Percentiles rank a stretch among this genome's conserved stretches.
These are phyloP conservation scores for Drosophila kurseongensis DNA, from an alignment of 1,140 invertebrate species.

Conservation along the genomic window DNA sequence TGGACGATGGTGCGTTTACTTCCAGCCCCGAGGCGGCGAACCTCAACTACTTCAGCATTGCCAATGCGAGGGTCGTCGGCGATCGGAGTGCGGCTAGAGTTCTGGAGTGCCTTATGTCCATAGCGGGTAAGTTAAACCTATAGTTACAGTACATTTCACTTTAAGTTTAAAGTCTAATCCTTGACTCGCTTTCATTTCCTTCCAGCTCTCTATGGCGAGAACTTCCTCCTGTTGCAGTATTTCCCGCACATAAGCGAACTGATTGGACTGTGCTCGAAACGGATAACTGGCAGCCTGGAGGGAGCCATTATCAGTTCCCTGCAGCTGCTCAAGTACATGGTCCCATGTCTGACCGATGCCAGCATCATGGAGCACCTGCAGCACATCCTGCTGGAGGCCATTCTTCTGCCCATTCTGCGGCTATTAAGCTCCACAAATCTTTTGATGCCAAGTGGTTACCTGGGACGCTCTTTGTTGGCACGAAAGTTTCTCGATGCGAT, in stretches of 20 bases:
- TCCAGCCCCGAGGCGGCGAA: constrained; percentile 63
- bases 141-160: constrained; percentile 81
- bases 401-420: constrained; percentile 91
- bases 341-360: constrained; percentile 93
- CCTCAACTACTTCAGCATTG: constrained; percentile 86
- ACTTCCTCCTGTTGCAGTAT: constrained; percentile 96
- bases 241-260: constrained; percentile 95
- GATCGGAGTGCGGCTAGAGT: constrained; percentile 94
- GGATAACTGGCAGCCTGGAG: constrained; percentile 93
- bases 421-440: constrained; percentile 90
- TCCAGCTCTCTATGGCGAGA: constrained; percentile 66
- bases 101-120: constrained; percentile 93
- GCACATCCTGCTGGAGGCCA: constrained; percentile 90
- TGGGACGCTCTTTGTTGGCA: constrained; percentile 90
- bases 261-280: constrained; percentile 90
- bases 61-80: constrained; percentile 88
- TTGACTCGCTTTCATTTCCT: background rate
- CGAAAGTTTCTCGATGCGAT: constrained; percentile 93
- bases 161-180: background rate
- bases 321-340: constrained; percentile 91
- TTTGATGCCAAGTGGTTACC: constrained; percentile 91
- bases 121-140: constrained; percentile 86
- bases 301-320: constrained; percentile 94
- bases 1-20: constrained; percentile 46
- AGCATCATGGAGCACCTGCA: constrained; percentile 94